Percentiles rank a stretch among this genome's conserved stretches.
phyloP scores from a whole-genome alignment of 2,797 vertebrate species.

The Rhabdophis nuchalis region DNA sequence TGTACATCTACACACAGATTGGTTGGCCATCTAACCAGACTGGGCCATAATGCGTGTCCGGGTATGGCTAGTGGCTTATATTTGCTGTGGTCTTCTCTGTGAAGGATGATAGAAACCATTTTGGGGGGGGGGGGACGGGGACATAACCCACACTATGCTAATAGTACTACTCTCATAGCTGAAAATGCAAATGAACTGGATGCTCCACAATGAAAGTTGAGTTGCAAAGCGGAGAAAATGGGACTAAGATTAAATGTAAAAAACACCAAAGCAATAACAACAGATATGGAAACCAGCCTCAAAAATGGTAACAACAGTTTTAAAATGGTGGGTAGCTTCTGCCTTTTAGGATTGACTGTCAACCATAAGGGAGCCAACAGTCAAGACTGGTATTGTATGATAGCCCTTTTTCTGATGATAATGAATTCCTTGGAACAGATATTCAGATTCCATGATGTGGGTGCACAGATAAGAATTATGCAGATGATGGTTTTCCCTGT shows the following conservation, averaged over 20 bases:
- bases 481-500: background rate
- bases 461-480: background rate
- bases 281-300: background rate
- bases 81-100: background rate
- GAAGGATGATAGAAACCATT: constrained; percentile 1
- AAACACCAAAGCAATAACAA: background rate
- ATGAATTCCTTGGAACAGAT: background rate
- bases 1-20: no score
- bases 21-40: no score
- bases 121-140: rapidly evolving
- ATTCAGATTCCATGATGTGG: background rate
- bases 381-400: background rate
- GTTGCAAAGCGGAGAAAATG: background rate
- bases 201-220: background rate
- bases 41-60: no score
- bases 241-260: background rate
- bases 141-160: background rate
- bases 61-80: no score
- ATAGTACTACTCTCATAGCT: background rate
- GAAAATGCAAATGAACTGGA: background rate
- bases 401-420: background rate
- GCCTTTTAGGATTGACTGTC: background rate
- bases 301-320: background rate
- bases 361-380: background rate
- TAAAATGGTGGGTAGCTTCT: background rate